phyloP scores from a whole-genome alignment of 2,113 vertebrate genomes.

The Epinephelus moara region DNA sequence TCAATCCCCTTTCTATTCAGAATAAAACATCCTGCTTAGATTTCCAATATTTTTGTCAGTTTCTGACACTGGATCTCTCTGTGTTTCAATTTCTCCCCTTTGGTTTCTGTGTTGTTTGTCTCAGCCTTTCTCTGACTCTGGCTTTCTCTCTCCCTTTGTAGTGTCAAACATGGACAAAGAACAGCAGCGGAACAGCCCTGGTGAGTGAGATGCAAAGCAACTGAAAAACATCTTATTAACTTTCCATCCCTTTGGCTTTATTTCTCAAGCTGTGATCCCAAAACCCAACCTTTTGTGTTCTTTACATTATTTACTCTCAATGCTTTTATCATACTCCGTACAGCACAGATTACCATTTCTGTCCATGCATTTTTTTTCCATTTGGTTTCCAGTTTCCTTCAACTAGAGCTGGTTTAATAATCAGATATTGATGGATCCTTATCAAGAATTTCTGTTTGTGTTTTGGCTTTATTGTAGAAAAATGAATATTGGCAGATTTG shows the following conservation, averaged over 20 bases:
- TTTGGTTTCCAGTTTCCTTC: not conserved
- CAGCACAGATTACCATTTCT: conserved; percentile 17
- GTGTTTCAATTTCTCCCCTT: conserved; percentile 48
- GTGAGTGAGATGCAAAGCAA: conserved; percentile 72
- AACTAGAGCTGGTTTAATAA: not conserved
- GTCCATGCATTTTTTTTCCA: not conserved
- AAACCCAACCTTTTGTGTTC: conserved; percentile 38
- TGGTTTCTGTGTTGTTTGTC: conserved; percentile 60
- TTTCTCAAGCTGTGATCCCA: conserved; percentile 37
- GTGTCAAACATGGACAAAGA: conserved; percentile 80
- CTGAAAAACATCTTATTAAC: conserved; percentile 64
- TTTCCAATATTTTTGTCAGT: conserved; percentile 58
- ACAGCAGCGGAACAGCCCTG: conserved; percentile 67
- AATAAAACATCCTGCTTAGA: conserved; percentile 57
- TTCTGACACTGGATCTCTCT: conserved; percentile 50
- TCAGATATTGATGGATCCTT: not conserved
- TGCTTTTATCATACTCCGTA: conserved; percentile 2
- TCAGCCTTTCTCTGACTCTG: conserved; percentile 41
- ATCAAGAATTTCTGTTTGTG: not conserved
- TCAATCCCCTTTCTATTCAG: conserved; percentile 23
- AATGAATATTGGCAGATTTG: not conserved
- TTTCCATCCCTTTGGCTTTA: conserved; percentile 36
- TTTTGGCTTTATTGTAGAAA: not conserved
- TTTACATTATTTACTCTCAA: conserved; percentile 18
- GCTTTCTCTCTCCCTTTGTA: conserved; percentile 71